Evolutionary conservation across 2,797 vertebrate genomes (phyloP).

Genomic region (Leptatherina wallacei): DNA sequence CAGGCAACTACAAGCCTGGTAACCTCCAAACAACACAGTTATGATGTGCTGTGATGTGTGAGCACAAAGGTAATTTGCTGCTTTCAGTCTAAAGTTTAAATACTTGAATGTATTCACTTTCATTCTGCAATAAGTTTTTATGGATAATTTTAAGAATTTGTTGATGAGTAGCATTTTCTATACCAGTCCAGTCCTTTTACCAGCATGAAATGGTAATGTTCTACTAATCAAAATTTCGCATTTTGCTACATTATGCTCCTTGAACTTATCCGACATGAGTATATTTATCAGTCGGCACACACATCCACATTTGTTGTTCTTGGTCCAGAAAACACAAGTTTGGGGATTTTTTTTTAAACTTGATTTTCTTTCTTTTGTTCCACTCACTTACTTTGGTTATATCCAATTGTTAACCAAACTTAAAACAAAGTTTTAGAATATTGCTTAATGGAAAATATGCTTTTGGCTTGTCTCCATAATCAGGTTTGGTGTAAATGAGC

Average conservation of each 20-base stretch:
- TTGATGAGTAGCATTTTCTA: not conserved
- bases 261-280: not conserved
- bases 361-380: not conserved
- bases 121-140: not conserved
- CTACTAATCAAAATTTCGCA: not conserved
- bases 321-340: not conserved
- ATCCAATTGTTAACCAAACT: not conserved
- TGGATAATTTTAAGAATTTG: too few species aligned
- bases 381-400: not conserved
- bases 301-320: not conserved
- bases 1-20: conserved; percentile 44
- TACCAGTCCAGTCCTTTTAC: not conserved
- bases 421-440: not conserved
- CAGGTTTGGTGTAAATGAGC: not conserved
- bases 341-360: not conserved
- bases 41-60: conserved; percentile 31
- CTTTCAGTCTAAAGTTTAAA: conserved; percentile 25
- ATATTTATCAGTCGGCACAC: not conserved
- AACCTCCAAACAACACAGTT: conserved; percentile 53
- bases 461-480: not conserved
- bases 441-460: not conserved
- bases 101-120: conserved; percentile 39
- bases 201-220: not conserved
- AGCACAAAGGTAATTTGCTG: conserved; percentile 25
- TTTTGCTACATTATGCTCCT: not conserved